Conservation (phyloP, 2,113 vertebrate species). For the Donacobius atricapilla region DNA sequence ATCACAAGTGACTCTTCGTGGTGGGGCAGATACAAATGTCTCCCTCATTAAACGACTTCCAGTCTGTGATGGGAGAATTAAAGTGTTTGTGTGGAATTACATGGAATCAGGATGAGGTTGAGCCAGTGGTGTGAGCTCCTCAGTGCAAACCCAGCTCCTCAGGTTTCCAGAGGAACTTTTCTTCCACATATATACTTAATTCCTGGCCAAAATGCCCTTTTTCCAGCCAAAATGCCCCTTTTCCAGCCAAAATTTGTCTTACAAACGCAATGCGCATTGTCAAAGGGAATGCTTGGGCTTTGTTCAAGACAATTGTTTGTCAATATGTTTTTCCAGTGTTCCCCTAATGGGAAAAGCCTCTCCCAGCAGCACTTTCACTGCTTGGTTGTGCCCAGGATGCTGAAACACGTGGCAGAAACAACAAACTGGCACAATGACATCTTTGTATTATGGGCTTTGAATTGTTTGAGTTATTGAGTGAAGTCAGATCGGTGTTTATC, state of each 20-base stretch:
- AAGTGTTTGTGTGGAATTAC: neutral
- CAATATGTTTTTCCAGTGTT: neutral
- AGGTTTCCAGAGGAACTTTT: neutral
- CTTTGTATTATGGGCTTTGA: neutral
- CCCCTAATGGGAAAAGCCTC: neutral
- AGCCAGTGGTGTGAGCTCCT: neutral
- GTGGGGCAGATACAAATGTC: neutral
- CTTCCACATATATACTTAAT: neutral
- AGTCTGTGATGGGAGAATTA: neutral
- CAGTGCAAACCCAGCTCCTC: neutral
- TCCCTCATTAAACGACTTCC: neutral
- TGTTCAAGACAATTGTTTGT: neutral
- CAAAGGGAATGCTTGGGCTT: neutral
- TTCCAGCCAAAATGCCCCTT: neutral
- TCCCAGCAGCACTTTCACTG: neutral
- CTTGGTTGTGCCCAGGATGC: neutral
- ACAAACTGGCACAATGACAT: neutral
- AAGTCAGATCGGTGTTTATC: neutral
- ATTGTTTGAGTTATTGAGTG: neutral
- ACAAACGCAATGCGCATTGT: neutral
- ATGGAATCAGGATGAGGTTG: neutral
- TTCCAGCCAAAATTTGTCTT: neutral
- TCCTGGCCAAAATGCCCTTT: neutral
- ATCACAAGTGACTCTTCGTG: neutral
- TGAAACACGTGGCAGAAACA: neutral